phyloP scores from a whole-genome alignment of 2,797 vertebrate genomes.

The Austrolebias charrua region DNA sequence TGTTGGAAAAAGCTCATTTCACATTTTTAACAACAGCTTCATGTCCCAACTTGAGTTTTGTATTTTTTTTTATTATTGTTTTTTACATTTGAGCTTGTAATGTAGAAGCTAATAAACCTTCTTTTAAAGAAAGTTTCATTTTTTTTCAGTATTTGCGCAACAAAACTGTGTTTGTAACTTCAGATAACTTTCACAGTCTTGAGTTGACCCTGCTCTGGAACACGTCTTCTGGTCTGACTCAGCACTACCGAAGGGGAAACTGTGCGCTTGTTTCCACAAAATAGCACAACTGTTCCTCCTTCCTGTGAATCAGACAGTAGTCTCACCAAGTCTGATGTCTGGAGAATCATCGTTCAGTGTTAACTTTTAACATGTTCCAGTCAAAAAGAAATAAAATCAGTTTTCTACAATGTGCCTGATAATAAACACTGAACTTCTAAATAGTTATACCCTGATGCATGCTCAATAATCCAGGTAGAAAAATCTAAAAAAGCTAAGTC shows the following conservation, averaged over 20 bases:
- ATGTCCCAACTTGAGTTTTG: too few relatives aligned
- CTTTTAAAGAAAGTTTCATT: too few relatives aligned
- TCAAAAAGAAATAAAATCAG: neutral
- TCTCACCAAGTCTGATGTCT: conserved; percentile 11
- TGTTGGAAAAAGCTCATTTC: too few relatives aligned
- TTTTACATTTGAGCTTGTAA: too few relatives aligned
- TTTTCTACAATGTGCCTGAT: neutral
- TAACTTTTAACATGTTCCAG: neutral
- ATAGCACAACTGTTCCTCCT: conserved; percentile 54
- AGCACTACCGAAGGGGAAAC: conserved; percentile 57
- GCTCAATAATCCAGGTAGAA: too few relatives aligned
- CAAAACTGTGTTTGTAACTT: neutral
- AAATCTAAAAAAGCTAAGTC: too few relatives aligned
- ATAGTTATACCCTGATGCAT: too few relatives aligned
- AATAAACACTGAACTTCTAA: neutral
- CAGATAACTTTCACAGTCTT: neutral
- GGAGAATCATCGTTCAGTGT: conserved; percentile 1
- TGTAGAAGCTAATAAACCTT: too few relatives aligned
- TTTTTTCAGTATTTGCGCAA: too few relatives aligned
- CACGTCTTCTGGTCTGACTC: conserved; percentile 56
- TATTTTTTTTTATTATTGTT: too few relatives aligned
- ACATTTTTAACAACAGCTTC: too few relatives aligned
- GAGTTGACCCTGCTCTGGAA: neutral
- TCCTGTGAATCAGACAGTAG: conserved; percentile 27
- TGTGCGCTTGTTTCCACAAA: conserved; percentile 12